A percentile compares a stretch with the other conserved stretches of the same genome.
Evolutionary conservation across 2,113 vertebrate species (phyloP).

Genomic region (Xenopus laevis): DNA sequence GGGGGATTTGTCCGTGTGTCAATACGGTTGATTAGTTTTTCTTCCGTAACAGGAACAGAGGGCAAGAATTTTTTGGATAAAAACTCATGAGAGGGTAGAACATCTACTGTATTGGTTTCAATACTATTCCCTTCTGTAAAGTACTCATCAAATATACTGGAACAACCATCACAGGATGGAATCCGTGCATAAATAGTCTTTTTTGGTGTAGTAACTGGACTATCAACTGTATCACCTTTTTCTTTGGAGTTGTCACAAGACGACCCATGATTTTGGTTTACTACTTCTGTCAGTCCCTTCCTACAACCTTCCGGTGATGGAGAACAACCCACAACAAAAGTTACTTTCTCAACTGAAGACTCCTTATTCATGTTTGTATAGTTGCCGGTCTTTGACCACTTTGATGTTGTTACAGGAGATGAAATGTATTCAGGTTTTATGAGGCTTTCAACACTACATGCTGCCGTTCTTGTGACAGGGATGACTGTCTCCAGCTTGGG

Average conservation of each 20-base stretch:
- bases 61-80: background rate
- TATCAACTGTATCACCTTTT: constrained; percentile 29
- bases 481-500: constrained; percentile 31
- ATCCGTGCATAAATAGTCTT: constrained; percentile 15
- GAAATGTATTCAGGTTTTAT: constrained; percentile 32
- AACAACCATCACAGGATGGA: constrained; percentile 9
- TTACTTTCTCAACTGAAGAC: constrained; percentile 63
- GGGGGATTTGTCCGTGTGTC: constrained; percentile 38
- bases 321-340: constrained; percentile 77
- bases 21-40: background rate
- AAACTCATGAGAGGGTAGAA: background rate
- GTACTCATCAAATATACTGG: constrained; percentile 34
- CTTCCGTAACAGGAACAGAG: background rate
- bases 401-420: constrained; percentile 12
- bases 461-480: constrained; percentile 5
- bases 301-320: constrained; percentile 64
- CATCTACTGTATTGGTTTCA: constrained; percentile 11
- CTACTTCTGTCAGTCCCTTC: constrained; percentile 49
- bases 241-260: constrained; percentile 3
- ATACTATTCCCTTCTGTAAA: constrained; percentile 37
- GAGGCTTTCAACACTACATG: constrained; percentile 35
- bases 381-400: constrained; percentile 50
- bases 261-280: constrained; percentile 1
- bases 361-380: constrained; percentile 53
- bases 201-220: constrained; percentile 35